Conservation (phyloP, 2,797 vertebrate species). For the Sebastes umbrosus region DNA sequence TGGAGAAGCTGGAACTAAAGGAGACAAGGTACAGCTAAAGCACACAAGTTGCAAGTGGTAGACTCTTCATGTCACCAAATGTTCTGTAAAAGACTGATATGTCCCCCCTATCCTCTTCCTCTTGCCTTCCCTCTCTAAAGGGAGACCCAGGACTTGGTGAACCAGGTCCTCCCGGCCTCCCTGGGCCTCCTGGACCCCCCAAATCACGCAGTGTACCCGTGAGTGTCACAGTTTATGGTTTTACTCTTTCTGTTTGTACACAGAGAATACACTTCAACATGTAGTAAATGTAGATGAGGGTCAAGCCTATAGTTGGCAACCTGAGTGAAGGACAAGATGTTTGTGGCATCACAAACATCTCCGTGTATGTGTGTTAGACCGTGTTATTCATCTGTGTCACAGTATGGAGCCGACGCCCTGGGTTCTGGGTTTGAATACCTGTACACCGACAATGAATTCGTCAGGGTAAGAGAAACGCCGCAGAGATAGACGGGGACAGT, state of each 20-base stretch:
- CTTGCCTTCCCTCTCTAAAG: slow-evolving; percentile 53
- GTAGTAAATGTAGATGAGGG: neutral
- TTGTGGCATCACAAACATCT: neutral
- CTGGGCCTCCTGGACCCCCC: slow-evolving; percentile 78
- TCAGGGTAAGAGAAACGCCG: slow-evolving; percentile 59
- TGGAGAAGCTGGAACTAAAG: slow-evolving; percentile 81
- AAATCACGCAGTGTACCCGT: slow-evolving; percentile 75
- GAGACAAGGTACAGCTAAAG: slow-evolving; percentile 81
- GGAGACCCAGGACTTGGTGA: slow-evolving; percentile 78
- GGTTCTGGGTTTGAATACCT: slow-evolving; percentile 86
- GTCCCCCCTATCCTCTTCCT: neutral
- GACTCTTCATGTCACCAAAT: neutral
- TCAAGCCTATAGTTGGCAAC: neutral
- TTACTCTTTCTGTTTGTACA: too few relatives aligned
- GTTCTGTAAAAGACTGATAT: neutral
- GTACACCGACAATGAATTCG: slow-evolving; percentile 76
- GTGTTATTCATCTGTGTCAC: slow-evolving; percentile 34
- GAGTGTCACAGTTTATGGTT: slow-evolving; percentile 10
- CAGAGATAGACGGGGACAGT: neutral
- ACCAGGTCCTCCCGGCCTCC: slow-evolving; percentile 81
- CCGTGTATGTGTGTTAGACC: neutral
- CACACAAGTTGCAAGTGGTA: neutral
- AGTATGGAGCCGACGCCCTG: slow-evolving; percentile 83
- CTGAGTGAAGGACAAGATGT: neutral
- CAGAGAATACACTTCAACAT: neutral